Conservation (phyloP, 37 sponge, comb jelly and placozoan species). For the Axinella damicornis region DNA sequence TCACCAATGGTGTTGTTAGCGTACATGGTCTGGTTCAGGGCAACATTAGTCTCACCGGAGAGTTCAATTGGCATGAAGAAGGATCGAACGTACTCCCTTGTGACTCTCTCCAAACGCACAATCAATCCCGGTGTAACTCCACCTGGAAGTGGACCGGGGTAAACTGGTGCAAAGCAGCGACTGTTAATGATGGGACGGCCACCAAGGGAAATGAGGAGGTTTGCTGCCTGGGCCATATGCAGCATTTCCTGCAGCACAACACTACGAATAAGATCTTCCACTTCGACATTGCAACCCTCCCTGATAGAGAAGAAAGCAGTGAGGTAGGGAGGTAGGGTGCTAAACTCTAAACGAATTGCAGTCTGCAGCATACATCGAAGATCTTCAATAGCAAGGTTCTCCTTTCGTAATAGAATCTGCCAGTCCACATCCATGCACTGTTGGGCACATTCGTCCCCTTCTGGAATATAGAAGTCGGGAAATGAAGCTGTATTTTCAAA, state of each 20-base stretch:
- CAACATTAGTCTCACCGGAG: not conserved
- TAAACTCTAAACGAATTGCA: conserved; percentile 33
- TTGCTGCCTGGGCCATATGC: conserved; percentile 52
- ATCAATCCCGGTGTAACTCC: conserved; percentile 24
- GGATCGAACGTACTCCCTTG: conserved; percentile 18
- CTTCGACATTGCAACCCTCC: conserved; percentile 29
- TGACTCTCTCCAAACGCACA: conserved; percentile 16
- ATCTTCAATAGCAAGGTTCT: not conserved
- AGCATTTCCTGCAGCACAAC: conserved; percentile 56
- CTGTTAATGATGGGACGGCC: conserved; percentile 46
- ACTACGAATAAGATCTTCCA: conserved; percentile 12
- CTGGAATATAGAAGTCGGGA: not conserved
- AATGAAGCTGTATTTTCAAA: too few relatives aligned
- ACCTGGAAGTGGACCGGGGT: conserved; percentile 50
- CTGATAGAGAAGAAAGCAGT: conserved; percentile 43
- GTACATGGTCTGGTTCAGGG: not conserved
- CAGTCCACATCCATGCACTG: too few relatives aligned
- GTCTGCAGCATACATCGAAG: conserved; percentile 30
- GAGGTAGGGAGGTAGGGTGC: conserved; percentile 45
- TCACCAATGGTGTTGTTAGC: conserved; percentile 59
- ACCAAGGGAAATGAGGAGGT: conserved; percentile 44
- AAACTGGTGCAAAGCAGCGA: not conserved
- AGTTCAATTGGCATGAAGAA: conserved; percentile 41
- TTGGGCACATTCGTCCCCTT: not conserved
- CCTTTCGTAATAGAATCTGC: too few relatives aligned